Evolutionary conservation across 2,888 invertebrate species (phyloP).

Genomic region (Cylindroiulus punctatus): DNA sequence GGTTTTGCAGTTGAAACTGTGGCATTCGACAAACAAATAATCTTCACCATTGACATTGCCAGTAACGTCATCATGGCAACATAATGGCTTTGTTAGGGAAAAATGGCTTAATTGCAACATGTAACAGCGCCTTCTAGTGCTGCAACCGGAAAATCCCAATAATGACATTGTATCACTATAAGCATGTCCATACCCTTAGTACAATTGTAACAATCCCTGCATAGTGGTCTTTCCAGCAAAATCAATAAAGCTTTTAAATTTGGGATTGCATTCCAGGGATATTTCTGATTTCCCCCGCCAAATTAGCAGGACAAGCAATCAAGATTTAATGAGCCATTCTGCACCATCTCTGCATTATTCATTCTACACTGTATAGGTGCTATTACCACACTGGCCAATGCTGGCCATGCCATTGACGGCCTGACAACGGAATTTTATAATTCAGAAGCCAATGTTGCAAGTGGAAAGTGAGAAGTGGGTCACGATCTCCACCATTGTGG

Average conservation of each 20-base stretch:
- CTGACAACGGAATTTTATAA: background rate
- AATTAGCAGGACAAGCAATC: conserved; percentile 1
- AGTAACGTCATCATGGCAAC: too few species aligned
- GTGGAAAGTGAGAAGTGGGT: background rate
- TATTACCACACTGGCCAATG: background rate
- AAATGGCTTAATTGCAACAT: background rate
- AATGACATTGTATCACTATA: background rate
- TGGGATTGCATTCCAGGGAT: background rate
- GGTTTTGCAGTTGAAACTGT: too few species aligned
- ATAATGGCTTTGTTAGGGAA: too few species aligned
- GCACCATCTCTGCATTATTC: background rate
- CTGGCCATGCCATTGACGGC: background rate
- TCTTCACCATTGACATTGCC: too few species aligned
- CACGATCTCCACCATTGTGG: background rate
- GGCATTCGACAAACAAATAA: too few species aligned
- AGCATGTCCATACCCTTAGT: background rate
- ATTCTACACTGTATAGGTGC: background rate
- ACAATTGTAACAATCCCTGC: background rate
- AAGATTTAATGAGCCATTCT: background rate
- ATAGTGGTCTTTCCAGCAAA: background rate
- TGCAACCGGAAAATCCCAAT: background rate
- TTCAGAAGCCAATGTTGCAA: background rate
- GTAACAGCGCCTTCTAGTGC: background rate
- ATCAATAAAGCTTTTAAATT: conserved; percentile 6
- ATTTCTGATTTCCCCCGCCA: background rate